Percentiles rank a stretch among this genome's conserved stretches.
phyloP scores from a whole-genome alignment of 2,888 invertebrate species.

The Byasa hedistus region DNA sequence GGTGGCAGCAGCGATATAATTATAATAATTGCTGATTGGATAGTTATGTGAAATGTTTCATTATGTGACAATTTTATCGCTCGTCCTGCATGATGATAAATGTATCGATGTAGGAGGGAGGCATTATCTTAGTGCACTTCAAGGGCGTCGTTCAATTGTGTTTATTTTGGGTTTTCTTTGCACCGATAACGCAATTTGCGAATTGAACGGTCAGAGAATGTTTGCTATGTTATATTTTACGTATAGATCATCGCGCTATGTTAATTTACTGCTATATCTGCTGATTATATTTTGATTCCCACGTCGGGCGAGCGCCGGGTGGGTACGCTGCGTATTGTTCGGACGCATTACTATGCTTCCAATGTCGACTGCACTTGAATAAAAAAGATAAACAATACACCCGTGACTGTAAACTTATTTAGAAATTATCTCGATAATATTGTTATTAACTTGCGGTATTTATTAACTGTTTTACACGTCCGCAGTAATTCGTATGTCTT shows the following conservation, averaged over 20 bases:
- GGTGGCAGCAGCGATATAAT: constrained; percentile 15
- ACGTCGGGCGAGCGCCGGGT: constrained; percentile 9
- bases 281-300: constrained; percentile 26
- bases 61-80: constrained; percentile 19
- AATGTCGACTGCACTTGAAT: constrained; percentile 20
- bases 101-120: neutral
- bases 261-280: constrained; percentile 21
- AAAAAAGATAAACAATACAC: constrained; percentile 29
- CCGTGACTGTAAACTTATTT: constrained; percentile 21
- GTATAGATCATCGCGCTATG: constrained; percentile 19
- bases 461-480: neutral
- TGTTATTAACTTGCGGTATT: neutral
- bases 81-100: constrained; percentile 14
- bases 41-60: constrained; percentile 1
- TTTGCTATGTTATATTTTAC: constrained; percentile 15
- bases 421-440: neutral
- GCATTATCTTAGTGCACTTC: constrained; percentile 19
- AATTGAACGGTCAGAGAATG: constrained; percentile 2
- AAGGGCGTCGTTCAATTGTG: constrained; percentile 23
- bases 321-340: constrained; percentile 19
- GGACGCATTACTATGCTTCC: constrained; percentile 26
- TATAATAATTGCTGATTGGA: constrained; percentile 10
- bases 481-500: neutral
- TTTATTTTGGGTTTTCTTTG: constrained; percentile 27
- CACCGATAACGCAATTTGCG: constrained; percentile 8